A percentile compares a stretch with the other conserved stretches of the same genome.
These are phyloP conservation scores for Corythornis madagascariensis DNA, from an alignment of 2,113 vertebrate genomes.

Conservation along the genomic window DNA sequence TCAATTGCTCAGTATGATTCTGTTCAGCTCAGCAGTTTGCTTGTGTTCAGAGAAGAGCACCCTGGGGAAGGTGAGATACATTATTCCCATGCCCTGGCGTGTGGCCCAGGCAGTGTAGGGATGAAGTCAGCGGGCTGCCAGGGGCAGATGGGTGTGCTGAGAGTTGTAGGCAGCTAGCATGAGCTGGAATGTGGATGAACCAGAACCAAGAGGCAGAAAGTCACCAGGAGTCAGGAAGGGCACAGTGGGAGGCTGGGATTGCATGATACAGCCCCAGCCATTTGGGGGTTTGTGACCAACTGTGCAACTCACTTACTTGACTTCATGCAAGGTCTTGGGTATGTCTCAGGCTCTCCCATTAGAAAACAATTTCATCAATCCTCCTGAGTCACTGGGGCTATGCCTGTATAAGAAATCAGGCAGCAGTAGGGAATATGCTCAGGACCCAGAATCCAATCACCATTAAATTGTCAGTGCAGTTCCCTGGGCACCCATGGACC, in stretches of 20 bases:
- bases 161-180: slow-evolving; percentile 1
- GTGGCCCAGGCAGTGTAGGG: background rate
- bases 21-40: background rate
- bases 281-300: background rate
- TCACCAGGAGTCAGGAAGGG: slow-evolving; percentile 27
- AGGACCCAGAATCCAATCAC: background rate
- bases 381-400: background rate
- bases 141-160: slow-evolving; percentile 45
- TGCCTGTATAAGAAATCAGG: background rate
- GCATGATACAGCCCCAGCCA: background rate
- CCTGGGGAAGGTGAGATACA: background rate
- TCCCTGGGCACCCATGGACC: background rate
- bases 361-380: background rate
- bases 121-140: slow-evolving; percentile 16
- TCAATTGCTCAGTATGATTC: background rate
- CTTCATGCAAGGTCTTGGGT: background rate
- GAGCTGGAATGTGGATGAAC: slow-evolving; percentile 11
- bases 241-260: slow-evolving; percentile 41
- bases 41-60: background rate
- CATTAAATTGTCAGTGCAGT: background rate
- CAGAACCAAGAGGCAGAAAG: slow-evolving; percentile 30
- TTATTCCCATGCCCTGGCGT: slow-evolving; percentile 1
- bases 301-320: background rate
- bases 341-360: background rate
- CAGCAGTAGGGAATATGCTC: background rate